Base-by-base conservation (phyloP, 2,888 invertebrate species). In the Tenthredo distinguenda region DNA sequence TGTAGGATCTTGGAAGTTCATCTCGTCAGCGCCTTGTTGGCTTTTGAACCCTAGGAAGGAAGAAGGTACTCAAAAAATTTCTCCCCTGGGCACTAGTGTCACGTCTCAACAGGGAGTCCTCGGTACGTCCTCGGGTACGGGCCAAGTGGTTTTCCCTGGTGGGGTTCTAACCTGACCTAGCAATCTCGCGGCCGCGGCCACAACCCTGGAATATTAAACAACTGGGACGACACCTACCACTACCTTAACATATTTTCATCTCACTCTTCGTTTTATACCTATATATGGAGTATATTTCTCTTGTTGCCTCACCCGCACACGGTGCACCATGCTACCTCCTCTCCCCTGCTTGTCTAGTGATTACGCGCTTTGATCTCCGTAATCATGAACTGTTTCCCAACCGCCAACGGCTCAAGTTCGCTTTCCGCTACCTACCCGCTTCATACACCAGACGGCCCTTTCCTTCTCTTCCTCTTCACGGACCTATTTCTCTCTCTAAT, bases 291-390 rank as follows among this genome's bases (percentile, higher is more conserved):
- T 85, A 34, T 50, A 21, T 84, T 77, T 58, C 74, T 85, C 84
- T 82, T 34, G 37, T 18, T 55, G 58, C 62, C 68, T 26, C 71
- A 71, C 83, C 83, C 71, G 47, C 68, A 47, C 82, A 43, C 68
- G 68, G 21, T 55, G 26, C 83, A 68, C 71, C 83, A 68, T 15
- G 3, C 74, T 10, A 47, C 43, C n/a, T n/a, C 74, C 74, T 55
- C 77, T 77, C 55, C 26, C 31, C 43, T 86, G 86, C 87, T 87
- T 88, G 88, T 88, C 87, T 88, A 90, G 89, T 91, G 91, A 91
- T 91, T 90, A 90, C 91, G 90, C 89, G 90, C 92, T 92, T 92
- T 92, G 91, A 92, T 92, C 92, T 92, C 90, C 87, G 90, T 92
- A 92, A 92, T 92, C 91, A 91, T 90, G 89, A 88, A 87, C 88